Conservation (phyloP, 1,140 invertebrate genomes). For the Drosophila grimshawi region DNA sequence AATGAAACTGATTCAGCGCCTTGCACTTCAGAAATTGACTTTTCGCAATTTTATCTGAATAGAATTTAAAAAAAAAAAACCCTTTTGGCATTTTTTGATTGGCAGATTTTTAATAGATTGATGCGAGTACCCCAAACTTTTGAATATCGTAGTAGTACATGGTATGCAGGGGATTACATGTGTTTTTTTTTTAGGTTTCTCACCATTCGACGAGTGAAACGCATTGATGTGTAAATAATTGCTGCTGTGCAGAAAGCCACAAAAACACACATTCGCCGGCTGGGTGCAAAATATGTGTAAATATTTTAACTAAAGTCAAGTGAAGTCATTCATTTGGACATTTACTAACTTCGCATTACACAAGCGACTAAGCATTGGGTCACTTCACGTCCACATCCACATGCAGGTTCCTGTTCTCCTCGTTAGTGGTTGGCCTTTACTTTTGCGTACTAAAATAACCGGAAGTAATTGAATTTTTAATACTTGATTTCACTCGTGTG, state of each 20-base stretch:
- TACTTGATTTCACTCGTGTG: slow-evolving; percentile 70
- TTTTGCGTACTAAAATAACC: slow-evolving; percentile 82
- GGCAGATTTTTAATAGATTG: slow-evolving; percentile 3
- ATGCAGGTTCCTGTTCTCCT: slow-evolving; percentile 28
- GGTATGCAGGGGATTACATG: slow-evolving; percentile 18
- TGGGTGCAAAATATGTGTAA: slow-evolving; percentile 71
- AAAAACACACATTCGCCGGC: slow-evolving; percentile 71
- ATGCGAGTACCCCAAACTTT: not conserved
- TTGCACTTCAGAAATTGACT: no score
- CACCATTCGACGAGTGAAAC: slow-evolving; percentile 4
- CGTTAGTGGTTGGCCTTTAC: slow-evolving; percentile 58
- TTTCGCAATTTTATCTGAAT: no score
- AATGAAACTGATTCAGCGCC: no score
- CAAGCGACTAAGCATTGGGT: slow-evolving; percentile 71
- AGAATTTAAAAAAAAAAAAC: no score
- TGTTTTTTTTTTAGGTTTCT: slow-evolving; percentile 3
- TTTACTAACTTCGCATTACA: slow-evolving; percentile 79
- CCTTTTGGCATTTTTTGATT: slow-evolving; percentile 1
- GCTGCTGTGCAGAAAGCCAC: slow-evolving; percentile 57
- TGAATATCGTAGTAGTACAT: slow-evolving; percentile 6
- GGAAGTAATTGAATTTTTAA: slow-evolving; percentile 77
- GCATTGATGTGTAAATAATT: slow-evolving; percentile 76
- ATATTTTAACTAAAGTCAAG: slow-evolving; percentile 79
- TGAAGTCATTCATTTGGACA: slow-evolving; percentile 81
- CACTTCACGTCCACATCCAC: slow-evolving; percentile 21